A percentile compares a stretch with the other conserved stretches of the same genome.
These are phyloP conservation scores for Lasiommata megera DNA, from an alignment of 2,888 invertebrate species.

Conservation along the genomic window DNA sequence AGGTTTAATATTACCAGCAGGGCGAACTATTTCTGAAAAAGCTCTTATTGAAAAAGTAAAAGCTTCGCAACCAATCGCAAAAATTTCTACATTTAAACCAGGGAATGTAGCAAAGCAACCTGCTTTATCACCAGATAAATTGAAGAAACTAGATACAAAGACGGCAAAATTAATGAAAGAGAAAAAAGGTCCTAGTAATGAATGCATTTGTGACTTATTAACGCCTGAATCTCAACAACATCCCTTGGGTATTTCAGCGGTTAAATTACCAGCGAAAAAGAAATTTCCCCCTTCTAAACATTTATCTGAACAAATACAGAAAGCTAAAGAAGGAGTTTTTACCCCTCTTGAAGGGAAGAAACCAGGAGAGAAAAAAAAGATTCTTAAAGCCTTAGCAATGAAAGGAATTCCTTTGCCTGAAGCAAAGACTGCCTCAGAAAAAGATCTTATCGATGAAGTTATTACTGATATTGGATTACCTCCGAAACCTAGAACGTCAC, in stretches of 20 bases:
- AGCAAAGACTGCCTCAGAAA: constrained; percentile 36
- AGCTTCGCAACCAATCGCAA: too few relatives aligned
- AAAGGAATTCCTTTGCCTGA: constrained; percentile 32
- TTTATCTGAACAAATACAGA: background rate
- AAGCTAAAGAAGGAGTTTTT: constrained; percentile 35
- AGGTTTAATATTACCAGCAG: constrained; percentile 42
- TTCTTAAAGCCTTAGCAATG: constrained; percentile 26
- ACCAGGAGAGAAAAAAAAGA: constrained; percentile 31
- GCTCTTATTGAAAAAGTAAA: constrained; percentile 35
- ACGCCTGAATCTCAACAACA: constrained; percentile 34
- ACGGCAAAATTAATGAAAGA: constrained; percentile 42
- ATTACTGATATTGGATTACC: constrained; percentile 25
- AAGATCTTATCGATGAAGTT: constrained; percentile 36
- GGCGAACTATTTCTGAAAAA: constrained; percentile 43
- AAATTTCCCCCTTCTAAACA: background rate
- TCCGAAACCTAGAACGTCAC: constrained; percentile 34
- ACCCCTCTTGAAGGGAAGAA: constrained; percentile 29
- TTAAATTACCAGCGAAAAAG: background rate
- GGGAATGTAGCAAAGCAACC: background rate
- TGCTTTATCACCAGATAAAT: constrained; percentile 34
- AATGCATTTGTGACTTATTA: constrained; percentile 43
- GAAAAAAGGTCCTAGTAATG: constrained; percentile 43
- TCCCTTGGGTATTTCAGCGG: background rate
- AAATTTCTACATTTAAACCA: too few relatives aligned
- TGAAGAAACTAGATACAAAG: constrained; percentile 25